phyloP scores from a whole-genome alignment of 2,797 vertebrate species.

The Sebastolobus altivelis region DNA sequence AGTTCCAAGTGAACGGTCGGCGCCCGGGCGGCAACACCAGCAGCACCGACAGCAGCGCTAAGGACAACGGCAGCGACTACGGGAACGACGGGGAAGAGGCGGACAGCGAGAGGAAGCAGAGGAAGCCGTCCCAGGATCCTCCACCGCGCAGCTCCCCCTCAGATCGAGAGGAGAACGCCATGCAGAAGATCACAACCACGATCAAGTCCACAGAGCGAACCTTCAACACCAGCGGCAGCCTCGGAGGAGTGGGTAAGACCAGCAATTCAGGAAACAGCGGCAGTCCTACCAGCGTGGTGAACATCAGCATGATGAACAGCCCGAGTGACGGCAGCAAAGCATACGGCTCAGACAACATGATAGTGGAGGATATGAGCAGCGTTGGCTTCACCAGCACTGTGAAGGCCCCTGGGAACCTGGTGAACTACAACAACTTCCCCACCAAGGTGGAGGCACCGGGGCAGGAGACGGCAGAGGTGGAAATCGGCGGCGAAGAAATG shows the following conservation, averaged over 20 bases:
- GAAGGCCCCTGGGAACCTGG: slow-evolving; percentile 83
- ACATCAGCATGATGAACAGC: slow-evolving; percentile 69
- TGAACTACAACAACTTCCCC: slow-evolving; percentile 89
- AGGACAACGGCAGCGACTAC: slow-evolving; percentile 73
- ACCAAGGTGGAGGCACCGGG: slow-evolving; percentile 84
- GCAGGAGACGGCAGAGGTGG: slow-evolving; percentile 63
- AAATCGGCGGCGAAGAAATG: slow-evolving; percentile 76
- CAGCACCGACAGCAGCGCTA: slow-evolving; percentile 58
- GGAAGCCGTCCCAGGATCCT: slow-evolving; percentile 66
- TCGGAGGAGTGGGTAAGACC: slow-evolving; percentile 75
- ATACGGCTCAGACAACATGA: slow-evolving; percentile 71
- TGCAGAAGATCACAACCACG: slow-evolving; percentile 84
- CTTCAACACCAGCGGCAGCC: slow-evolving; percentile 81
- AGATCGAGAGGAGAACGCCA: slow-evolving; percentile 83
- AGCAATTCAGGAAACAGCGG: slow-evolving; percentile 56
- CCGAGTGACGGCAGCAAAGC: slow-evolving; percentile 64
- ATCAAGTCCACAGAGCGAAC: slow-evolving; percentile 84
- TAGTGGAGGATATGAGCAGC: slow-evolving; percentile 72
- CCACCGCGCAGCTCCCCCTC: slow-evolving; percentile 75
- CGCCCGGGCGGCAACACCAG: slow-evolving; percentile 55
- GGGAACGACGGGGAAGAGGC: slow-evolving; percentile 72
- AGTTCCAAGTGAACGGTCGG: slow-evolving; percentile 82
- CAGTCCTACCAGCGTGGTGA: slow-evolving; percentile 66
- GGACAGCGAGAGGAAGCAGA: slow-evolving; percentile 69
- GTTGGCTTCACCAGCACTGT: slow-evolving; percentile 73